Base-by-base conservation (phyloP, 2,888 invertebrate genomes). In the Pediacus dermestoides region DNA sequence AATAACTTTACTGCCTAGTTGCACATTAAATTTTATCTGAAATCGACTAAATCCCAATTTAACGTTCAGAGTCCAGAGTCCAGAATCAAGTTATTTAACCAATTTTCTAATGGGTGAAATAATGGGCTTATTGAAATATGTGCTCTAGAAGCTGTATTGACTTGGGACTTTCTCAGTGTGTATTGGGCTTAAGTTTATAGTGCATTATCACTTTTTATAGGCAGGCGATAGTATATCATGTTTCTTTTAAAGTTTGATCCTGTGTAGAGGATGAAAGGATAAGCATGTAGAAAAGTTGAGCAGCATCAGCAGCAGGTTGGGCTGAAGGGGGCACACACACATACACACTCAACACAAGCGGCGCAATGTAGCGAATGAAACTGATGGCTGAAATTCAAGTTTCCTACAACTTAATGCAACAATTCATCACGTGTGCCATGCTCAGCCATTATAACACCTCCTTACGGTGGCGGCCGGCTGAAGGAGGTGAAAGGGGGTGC, bases 331-430 rank as follows among this genome's bases (percentile, higher is more conserved):
- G 28, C 6, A 14, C 10, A 9, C 28, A 11, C 10, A 13, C 28
- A 28, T 25, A 25, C 10, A 25, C 10, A 25, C 10, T 9, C 9
- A 25, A 25, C 9, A 10, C 23, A 23, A 10, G 10, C 18, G 4
- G 16, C 9, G 48, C 48, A 64, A 64, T 63, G 65, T 65, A 64
- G 60, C 64, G 62, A 59, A 59, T 53, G 57, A 62, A 64, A 65
- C 63, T 65, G 64, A 65, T 65, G 63, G 63, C 61, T 61, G 58
- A 61, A 65, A 63, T 64, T 62, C 62, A 62, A 65, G 64, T 63
- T 65, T 56, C 59, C 62, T 61, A 60, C 63, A 55, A 60, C 61
- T 63, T 64, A 64, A 65, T 63, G 63, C 61, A 59, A 56, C 59
- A 57, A 65, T 65, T 64, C 61, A 65, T 65, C 64, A 65, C 60